Evolutionary conservation across 2,113 vertebrate species (phyloP).

Genomic region (Genyomyrus donnyi): DNA sequence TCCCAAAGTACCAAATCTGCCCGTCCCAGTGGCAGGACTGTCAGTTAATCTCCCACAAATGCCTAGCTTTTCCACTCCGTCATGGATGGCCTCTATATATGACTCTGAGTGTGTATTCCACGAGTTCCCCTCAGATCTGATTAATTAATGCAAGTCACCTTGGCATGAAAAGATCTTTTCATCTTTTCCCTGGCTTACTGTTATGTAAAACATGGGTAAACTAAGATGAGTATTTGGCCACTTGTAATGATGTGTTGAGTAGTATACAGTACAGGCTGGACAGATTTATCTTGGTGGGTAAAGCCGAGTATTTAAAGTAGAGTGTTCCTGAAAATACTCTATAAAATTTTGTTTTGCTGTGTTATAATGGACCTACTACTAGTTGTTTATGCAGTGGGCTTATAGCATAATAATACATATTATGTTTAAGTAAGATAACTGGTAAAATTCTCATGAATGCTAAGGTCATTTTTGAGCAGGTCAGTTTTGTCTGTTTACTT

Average conservation of each 20-base stretch:
- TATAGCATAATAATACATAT: background rate
- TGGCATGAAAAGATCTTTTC: conserved; percentile 88
- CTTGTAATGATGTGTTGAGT: conserved; percentile 20
- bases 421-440: background rate
- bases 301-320: background rate
- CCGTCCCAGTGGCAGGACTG: conserved; percentile 74
- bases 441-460: background rate
- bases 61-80: conserved; percentile 99
- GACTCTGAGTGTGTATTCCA: conserved; percentile 99
- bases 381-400: background rate
- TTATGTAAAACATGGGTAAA: conserved; percentile 40
- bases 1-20: conserved; percentile 99
- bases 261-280: background rate
- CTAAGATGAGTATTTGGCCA: background rate
- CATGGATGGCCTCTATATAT: conserved; percentile 99
- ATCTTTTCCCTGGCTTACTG: conserved; percentile 39
- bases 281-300: background rate
- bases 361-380: background rate
- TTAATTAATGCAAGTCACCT: conserved; percentile 71
- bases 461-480: background rate
- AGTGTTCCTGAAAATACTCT: background rate
- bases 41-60: conserved; percentile 99
- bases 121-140: conserved; percentile 86
- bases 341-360: background rate
- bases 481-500: background rate